Conservation (phyloP, 2,113 vertebrate species). For the Zapus hudsonius region DNA sequence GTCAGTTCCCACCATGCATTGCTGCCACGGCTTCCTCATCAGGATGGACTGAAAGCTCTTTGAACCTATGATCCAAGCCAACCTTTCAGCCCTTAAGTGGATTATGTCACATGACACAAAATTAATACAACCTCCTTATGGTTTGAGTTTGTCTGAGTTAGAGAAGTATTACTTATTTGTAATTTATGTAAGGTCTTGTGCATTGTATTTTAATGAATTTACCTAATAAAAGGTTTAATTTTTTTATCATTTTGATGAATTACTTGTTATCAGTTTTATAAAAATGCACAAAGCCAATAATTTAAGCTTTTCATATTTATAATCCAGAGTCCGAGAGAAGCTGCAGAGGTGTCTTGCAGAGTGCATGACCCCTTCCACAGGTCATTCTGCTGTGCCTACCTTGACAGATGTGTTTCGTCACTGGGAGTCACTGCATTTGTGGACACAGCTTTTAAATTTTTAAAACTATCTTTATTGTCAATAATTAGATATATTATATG, state of each 20-base stretch:
- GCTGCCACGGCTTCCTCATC: too few relatives aligned
- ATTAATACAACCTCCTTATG: not conserved
- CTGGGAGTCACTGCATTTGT: not conserved
- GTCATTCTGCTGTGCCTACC: not conserved
- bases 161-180: not conserved
- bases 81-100: not conserved
- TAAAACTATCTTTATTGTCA: too few relatives aligned
- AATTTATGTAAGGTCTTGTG: not conserved
- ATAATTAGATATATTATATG: too few relatives aligned
- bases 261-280: not conserved
- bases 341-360: fast-evolving
- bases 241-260: not conserved
- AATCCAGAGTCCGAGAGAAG: too few relatives aligned
- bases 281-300: not conserved
- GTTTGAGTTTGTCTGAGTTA: not conserved
- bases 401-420: fast-evolving
- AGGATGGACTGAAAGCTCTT: not conserved
- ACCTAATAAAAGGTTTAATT: not conserved
- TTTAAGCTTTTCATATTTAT: not conserved
- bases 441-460: not conserved
- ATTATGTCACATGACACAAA: not conserved
- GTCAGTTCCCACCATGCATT: too few relatives aligned
- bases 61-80: not conserved
- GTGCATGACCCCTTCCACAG: fast-evolving
- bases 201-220: not conserved